These are phyloP conservation scores for Chymomyza procnemis DNA, from an alignment of 2,888 invertebrate species.

Conservation along the genomic window DNA sequence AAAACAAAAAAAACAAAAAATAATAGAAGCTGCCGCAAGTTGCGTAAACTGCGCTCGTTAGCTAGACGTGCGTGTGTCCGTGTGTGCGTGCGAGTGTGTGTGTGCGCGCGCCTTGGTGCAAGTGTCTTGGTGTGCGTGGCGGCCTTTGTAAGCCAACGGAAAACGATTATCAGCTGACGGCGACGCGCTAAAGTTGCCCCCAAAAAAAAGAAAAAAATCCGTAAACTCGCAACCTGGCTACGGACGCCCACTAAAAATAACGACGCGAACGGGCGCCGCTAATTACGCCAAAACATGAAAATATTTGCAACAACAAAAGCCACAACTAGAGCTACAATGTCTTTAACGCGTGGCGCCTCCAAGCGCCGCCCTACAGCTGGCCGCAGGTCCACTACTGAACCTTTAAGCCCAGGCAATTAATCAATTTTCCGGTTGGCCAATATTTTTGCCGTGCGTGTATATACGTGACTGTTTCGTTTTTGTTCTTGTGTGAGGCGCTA, in stretches of 20 bases:
- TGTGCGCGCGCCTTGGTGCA: not conserved
- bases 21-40: constrained; percentile 10
- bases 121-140: not conserved
- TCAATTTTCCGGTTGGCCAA: constrained; percentile 71
- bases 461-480: not conserved
- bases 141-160: constrained; percentile 20
- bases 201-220: not conserved
- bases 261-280: constrained; percentile 50
- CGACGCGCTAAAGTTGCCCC: constrained; percentile 4
- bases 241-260: constrained; percentile 55
- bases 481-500: no score
- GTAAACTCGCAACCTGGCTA: not conserved
- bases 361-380: not conserved
- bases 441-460: constrained; percentile 26
- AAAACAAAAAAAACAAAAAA: constrained; percentile 27
- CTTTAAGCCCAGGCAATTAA: constrained; percentile 53
- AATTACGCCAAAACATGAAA: constrained; percentile 72
- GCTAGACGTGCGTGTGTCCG: not conserved
- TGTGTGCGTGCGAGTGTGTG: not conserved
- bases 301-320: constrained; percentile 50
- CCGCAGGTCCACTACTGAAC: not conserved
- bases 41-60: constrained; percentile 3
- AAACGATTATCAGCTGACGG: constrained; percentile 64
- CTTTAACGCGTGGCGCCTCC: not conserved
- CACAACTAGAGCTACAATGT: constrained; percentile 20